A percentile compares a stretch with the other conserved stretches of the same genome.
These are phyloP conservation scores for Myotis myotis DNA, from an alignment of 2,797 vertebrate species.

Conservation along the genomic window DNA sequence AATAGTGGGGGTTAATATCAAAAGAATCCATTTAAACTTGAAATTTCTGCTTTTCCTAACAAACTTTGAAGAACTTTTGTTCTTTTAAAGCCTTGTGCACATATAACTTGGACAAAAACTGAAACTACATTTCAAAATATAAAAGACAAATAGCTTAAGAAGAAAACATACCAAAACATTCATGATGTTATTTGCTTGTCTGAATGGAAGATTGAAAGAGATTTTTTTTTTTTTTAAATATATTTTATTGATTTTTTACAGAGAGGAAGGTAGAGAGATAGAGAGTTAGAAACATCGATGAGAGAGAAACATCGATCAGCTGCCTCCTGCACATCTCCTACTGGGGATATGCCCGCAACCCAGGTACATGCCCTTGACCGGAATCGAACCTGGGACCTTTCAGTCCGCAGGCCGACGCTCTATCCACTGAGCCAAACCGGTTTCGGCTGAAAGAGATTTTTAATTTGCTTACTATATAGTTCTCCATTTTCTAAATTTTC, in stretches of 20 bases:
- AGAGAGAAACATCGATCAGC: no score
- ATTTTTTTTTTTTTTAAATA: no score
- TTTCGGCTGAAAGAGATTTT: background rate
- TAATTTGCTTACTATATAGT: background rate
- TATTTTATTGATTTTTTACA: no score
- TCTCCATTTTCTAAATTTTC: slow-evolving; percentile 9
- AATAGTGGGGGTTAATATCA: background rate
- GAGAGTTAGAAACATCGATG: no score
- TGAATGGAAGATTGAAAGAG: background rate
- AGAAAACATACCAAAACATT: background rate
- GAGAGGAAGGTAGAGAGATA: no score
- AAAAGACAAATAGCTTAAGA: background rate
- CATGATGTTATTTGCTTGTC: background rate
- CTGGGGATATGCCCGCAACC: no score
- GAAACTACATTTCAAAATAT: background rate
- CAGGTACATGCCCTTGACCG: no score
- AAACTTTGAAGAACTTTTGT: background rate
- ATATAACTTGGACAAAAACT: background rate
- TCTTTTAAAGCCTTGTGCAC: background rate
- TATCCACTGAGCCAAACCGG: no score
- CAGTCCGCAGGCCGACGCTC: no score
- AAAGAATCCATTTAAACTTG: background rate
- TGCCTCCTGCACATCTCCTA: no score
- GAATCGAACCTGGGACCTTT: no score
- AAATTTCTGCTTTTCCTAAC: background rate